Conservation (phyloP, 2,797 vertebrate species). For the Eulemur rubriventer region DNA sequence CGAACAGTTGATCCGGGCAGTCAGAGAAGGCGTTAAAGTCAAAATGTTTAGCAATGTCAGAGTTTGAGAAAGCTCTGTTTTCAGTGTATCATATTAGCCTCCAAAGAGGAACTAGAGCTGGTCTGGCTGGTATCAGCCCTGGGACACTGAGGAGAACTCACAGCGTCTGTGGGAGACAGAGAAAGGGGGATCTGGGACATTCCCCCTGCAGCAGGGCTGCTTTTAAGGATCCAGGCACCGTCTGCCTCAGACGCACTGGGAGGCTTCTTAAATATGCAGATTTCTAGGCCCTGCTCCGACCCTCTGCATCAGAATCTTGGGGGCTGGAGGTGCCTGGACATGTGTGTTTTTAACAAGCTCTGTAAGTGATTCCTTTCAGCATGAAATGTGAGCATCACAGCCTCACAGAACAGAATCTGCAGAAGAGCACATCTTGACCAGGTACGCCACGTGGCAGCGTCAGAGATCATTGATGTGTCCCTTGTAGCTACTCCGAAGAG, state of each 20-base stretch:
- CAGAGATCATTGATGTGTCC: rapidly evolving
- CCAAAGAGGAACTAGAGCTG: neutral
- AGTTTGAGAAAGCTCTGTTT: neutral
- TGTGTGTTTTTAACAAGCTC: rapidly evolving
- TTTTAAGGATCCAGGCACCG: neutral
- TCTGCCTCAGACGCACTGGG: neutral
- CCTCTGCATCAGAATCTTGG: neutral
- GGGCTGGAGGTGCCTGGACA: no score
- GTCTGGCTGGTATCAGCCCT: neutral
- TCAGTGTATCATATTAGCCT: neutral
- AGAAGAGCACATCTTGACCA: neutral
- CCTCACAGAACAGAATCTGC: neutral
- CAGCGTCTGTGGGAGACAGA: neutral
- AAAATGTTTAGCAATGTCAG: neutral
- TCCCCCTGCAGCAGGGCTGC: no score
- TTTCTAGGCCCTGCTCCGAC: neutral
- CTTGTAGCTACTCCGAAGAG: neutral
- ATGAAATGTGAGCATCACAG: neutral
- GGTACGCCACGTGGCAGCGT: rapidly evolving
- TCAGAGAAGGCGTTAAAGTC: neutral
- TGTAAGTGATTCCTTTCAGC: neutral
- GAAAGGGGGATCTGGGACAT: neutral
- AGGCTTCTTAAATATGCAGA: neutral
- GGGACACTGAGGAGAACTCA: neutral
- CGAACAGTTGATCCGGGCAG: no score